Evolutionary conservation across 2,113 vertebrate genomes (phyloP).

Genomic region (Amazona vittata): DNA sequence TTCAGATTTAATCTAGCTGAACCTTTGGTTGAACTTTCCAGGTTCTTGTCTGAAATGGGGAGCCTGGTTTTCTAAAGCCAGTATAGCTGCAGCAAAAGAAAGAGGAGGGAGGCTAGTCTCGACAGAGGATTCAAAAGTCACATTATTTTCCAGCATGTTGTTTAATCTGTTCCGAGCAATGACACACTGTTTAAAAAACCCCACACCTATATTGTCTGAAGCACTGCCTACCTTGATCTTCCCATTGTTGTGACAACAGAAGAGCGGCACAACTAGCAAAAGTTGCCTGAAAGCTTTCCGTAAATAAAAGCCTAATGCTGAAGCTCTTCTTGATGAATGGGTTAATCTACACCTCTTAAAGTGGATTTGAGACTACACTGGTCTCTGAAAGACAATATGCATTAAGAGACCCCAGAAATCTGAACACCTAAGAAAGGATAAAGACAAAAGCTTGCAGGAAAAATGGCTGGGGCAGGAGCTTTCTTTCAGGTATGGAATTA

Average conservation of each 20-base stretch:
- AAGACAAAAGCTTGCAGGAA: not conserved
- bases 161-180: not conserved
- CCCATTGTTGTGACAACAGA: conserved; percentile 1
- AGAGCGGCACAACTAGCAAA: not conserved
- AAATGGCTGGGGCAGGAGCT: not conserved
- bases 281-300: conserved; percentile 28
- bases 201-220: not conserved
- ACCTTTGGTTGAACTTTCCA: not conserved
- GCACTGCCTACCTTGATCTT: not conserved
- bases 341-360: conserved; percentile 4
- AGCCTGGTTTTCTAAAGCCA: not conserved
- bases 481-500: not conserved
- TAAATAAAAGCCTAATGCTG: conserved; percentile 11
- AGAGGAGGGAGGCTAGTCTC: not conserved
- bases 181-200: not conserved
- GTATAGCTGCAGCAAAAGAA: not conserved
- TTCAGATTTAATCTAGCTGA: conserved; percentile 8
- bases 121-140: not conserved
- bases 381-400: conserved; percentile 2
- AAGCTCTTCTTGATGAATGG: conserved; percentile 1
- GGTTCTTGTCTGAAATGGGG: not conserved
- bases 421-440: not conserved
- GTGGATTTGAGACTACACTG: not conserved
- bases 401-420: not conserved
- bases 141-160: not conserved